Evolutionary conservation across 2,888 invertebrate species (phyloP), one percentile per base, ranked within the genome.

Genomic region (Tridacna gigas): DNA sequence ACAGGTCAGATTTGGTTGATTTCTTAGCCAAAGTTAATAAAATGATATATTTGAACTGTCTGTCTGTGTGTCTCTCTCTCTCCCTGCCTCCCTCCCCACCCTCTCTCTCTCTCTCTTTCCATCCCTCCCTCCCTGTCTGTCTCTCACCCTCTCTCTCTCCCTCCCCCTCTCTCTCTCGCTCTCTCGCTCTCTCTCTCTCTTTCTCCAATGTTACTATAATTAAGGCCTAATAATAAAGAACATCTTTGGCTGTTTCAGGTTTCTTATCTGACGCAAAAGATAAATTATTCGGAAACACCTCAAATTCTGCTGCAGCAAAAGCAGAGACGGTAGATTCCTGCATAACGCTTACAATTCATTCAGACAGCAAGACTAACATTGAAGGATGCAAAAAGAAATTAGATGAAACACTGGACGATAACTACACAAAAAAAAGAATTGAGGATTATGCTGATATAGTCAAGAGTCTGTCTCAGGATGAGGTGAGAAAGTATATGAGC

Each of bases 331-430:
- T 18, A 13, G 56, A 71, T n/a, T 82, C 78, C 0, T 76, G 80
- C 1, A 60, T 89, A 22, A 56, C 63, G 7, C 18, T 89, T 5
- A 75, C 74, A n/a, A 86, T 89, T 25, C 84, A 83, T 45, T 84
- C 86, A 22, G 86, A 88, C 45, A 69, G 26, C 47, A 37, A 65
- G 48, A 22, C 26, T 7, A 86, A 86, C 25, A 88, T 86, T 61
- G 69, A 81, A 0, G 61, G 67, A 13, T 87, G 86, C 22, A 86
- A 79, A 51, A 48, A 26, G 13, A 79, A 67, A 66, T 20, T 89
- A n/a, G 79, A 84, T 0, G 71, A 66, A 45, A 73, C 69, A 48
- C 28, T 89, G n/a, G 83, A 86, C 26, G 45, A 71, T 22, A 51
- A 66, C 28, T 86, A 82, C 51, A 56, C 56, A 2, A 79, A 60